Evolutionary conservation across 2,797 vertebrate genomes (phyloP).

Genomic region (Acropternis orthonyx): DNA sequence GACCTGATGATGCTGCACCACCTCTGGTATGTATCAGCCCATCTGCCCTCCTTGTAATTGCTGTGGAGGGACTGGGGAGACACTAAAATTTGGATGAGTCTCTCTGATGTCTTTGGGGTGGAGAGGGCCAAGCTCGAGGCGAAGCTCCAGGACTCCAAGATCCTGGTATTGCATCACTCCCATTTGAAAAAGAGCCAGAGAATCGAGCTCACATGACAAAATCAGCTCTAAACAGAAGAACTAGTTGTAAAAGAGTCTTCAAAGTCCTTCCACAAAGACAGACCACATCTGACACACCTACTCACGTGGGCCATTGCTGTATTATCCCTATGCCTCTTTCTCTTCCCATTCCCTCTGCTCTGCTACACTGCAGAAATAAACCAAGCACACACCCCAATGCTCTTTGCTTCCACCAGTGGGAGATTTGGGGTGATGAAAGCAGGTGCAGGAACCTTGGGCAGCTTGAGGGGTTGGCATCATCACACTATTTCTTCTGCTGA

Average conservation of each 20-base stretch:
- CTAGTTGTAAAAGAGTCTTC: background rate
- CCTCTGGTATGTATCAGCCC: background rate
- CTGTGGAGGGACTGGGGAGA: background rate
- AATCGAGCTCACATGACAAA: background rate
- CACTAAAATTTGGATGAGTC: background rate
- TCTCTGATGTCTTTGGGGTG: background rate
- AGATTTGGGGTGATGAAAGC: background rate
- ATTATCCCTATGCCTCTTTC: background rate
- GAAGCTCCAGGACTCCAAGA: background rate
- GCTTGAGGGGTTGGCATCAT: background rate
- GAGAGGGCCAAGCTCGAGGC: background rate
- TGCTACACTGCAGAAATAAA: background rate
- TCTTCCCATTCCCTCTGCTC: background rate
- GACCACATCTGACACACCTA: background rate
- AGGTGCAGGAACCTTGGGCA: background rate
- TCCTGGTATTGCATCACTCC: background rate
- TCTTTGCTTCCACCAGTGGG: background rate
- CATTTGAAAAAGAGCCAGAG: background rate
- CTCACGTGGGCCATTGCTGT: background rate
- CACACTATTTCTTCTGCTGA: background rate
- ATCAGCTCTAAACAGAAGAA: background rate
- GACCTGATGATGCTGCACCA: background rate
- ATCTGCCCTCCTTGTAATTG: background rate
- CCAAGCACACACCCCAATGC: background rate
- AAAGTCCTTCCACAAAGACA: background rate